Evolutionary conservation across 2,113 vertebrate species (phyloP).

Genomic region (Aix galericulata): DNA sequence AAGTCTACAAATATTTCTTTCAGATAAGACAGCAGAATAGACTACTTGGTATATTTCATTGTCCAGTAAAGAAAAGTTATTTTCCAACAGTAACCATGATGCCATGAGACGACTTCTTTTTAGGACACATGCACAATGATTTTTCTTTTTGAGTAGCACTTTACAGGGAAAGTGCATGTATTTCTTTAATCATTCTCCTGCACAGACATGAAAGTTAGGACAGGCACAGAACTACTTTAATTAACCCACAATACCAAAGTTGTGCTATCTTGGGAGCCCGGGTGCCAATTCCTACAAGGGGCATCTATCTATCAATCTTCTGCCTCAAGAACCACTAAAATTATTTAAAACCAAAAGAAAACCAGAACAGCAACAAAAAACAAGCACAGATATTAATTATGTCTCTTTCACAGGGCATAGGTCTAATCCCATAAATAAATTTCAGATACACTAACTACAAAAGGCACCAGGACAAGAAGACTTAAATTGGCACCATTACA

Average conservation of each 20-base stretch:
- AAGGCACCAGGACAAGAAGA: neutral
- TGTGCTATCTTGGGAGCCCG: neutral
- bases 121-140: neutral
- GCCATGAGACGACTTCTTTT: neutral
- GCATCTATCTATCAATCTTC: neutral
- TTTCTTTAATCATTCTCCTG: neutral
- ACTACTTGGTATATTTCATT: neutral
- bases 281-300: neutral
- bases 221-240: neutral
- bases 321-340: neutral
- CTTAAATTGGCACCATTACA: neutral
- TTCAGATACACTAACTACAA: neutral
- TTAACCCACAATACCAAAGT: neutral
- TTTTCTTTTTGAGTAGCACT: neutral
- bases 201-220: neutral
- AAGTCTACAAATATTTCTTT: neutral
- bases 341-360: neutral
- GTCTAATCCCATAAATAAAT: neutral
- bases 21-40: neutral
- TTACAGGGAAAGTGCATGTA: neutral
- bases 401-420: neutral
- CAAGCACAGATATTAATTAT: neutral
- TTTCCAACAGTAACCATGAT: neutral
- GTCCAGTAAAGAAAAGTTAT: neutral
- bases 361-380: neutral